Conservation (phyloP, 1,140 invertebrate genomes). For the Drosophila mojavensis region DNA sequence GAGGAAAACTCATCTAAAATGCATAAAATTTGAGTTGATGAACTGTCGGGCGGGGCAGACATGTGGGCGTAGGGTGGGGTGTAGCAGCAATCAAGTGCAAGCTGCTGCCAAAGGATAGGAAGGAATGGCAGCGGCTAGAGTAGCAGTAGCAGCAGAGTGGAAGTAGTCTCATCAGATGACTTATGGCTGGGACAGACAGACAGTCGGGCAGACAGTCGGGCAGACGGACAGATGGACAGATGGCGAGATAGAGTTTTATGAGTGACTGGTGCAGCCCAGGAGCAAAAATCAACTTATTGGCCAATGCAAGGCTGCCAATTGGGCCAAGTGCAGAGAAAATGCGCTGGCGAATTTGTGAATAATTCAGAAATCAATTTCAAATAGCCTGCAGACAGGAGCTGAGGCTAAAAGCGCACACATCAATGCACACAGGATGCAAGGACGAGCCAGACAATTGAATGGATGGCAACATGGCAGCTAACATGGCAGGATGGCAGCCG, state of each 20-base stretch:
- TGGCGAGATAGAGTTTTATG: conserved; percentile 1
- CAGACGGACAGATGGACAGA: background rate
- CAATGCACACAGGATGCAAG: conserved; percentile 14
- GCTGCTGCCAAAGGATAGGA: conserved; percentile 44
- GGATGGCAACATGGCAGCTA: conserved; percentile 64
- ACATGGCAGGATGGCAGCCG: conserved; percentile 69
- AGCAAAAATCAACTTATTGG: conserved; percentile 54
- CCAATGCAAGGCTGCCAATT: conserved; percentile 67
- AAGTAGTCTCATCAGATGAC: conserved; percentile 54
- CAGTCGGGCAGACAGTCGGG: background rate
- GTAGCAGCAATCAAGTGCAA: conserved; percentile 66
- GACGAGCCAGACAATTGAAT: conserved; percentile 58
- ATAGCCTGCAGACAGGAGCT: conserved; percentile 46
- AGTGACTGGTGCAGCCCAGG: conserved; percentile 4
- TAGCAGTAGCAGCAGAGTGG: conserved; percentile 8
- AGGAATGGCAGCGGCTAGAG: background rate
- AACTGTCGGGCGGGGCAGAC: conserved; percentile 48
- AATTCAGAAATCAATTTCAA: conserved; percentile 79
- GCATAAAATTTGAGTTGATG: conserved; percentile 83
- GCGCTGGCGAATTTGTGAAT: conserved; percentile 61
- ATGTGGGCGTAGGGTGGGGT: conserved; percentile 27
- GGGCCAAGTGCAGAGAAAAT: conserved; percentile 34
- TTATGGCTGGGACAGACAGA: conserved; percentile 43
- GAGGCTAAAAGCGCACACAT: conserved; percentile 30
- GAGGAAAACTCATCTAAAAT: conserved; percentile 82